Conservation (phyloP, 2,797 vertebrate species). For the Pipistrellus kuhlii region DNA sequence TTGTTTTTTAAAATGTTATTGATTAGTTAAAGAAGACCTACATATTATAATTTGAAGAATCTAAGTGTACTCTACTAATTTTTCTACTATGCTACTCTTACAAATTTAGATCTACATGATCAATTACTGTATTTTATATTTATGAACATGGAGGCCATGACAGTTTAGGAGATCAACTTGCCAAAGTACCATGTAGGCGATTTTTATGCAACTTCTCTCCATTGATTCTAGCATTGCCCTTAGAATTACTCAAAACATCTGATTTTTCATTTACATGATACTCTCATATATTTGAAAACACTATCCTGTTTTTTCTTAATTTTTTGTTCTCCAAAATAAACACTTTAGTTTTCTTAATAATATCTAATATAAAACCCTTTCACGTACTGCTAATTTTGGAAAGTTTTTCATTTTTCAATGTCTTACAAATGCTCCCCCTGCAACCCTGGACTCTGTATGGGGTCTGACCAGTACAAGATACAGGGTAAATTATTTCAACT, state of each 20-base stretch:
- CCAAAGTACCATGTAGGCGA: background rate
- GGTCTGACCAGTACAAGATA: background rate
- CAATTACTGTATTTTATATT: background rate
- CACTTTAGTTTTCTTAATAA: background rate
- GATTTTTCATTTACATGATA: background rate
- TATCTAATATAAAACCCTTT: background rate
- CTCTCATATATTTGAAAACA: conserved; percentile 5
- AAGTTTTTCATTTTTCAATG: background rate
- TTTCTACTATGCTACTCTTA: background rate
- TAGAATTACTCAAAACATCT: background rate
- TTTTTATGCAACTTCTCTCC: background rate
- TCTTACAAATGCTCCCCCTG: background rate
- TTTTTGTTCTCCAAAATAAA: background rate
- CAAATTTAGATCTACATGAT: background rate
- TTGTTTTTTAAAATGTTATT: background rate
- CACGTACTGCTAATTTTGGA: background rate
- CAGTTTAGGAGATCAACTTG: background rate
- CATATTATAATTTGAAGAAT: background rate
- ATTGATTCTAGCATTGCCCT: background rate
- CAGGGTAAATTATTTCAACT: background rate
- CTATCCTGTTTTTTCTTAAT: background rate
- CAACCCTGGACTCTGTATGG: background rate
- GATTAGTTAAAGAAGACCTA: background rate
- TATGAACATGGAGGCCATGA: background rate
- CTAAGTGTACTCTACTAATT: background rate